These are phyloP conservation scores for Caenorhabditis zanzibari DNA, from an alignment of 2,888 invertebrate species.

Conservation along the genomic window DNA sequence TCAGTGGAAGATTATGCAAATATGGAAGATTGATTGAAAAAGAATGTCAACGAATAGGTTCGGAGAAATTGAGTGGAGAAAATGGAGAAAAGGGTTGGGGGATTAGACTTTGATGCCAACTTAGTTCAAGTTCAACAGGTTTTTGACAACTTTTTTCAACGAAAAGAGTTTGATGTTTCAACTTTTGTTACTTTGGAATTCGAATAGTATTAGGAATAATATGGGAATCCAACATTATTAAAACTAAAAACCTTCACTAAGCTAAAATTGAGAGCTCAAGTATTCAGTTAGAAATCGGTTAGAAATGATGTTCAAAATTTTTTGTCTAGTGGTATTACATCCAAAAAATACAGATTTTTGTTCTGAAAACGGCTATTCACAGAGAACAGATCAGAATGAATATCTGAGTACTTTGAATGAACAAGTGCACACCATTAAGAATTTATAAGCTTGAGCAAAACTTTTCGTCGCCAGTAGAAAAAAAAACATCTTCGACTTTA, in stretches of 20 bases:
- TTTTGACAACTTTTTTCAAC: background rate
- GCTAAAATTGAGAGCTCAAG: too few relatives aligned
- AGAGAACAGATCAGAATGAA: too few relatives aligned
- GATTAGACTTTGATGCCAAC: conserved; percentile 5
- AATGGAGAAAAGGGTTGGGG: background rate
- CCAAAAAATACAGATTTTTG: too few relatives aligned
- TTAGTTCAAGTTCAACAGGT: conserved; percentile 36
- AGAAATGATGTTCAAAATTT: too few relatives aligned
- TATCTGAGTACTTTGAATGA: background rate
- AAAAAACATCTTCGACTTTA: background rate
- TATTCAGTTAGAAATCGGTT: too few relatives aligned
- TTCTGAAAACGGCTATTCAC: too few relatives aligned
- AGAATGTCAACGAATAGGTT: conserved; percentile 13
- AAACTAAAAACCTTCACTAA: too few relatives aligned
- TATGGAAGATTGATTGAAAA: conserved; percentile 26
- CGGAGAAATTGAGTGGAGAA: background rate
- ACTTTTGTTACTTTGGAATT: background rate
- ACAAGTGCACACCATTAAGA: background rate
- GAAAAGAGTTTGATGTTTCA: conserved; percentile 27
- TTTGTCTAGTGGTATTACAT: too few relatives aligned
- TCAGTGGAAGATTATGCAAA: conserved; percentile 52
- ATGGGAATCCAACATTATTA: too few relatives aligned
- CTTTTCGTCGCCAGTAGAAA: background rate
- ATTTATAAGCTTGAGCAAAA: conserved; percentile 1
- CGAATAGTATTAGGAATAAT: background rate